phyloP scores from a whole-genome alignment of 2,797 vertebrate species.

The Intellagama lesueurii region DNA sequence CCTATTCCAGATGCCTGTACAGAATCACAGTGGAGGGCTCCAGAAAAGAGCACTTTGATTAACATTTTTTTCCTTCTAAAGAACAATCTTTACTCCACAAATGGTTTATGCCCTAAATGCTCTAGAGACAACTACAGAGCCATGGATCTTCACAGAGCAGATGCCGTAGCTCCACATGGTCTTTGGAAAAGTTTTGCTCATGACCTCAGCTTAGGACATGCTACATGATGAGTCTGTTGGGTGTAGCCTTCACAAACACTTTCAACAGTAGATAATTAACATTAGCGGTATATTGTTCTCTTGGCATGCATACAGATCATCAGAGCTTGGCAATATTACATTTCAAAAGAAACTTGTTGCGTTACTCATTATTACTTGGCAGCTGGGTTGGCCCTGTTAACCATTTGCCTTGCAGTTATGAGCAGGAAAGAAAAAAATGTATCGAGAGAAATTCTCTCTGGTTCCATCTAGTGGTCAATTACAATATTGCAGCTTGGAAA shows the following conservation, averaged over 20 bases:
- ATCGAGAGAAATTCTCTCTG: too few relatives aligned
- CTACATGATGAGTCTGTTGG: neutral
- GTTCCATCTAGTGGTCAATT: too few relatives aligned
- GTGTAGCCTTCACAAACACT: neutral
- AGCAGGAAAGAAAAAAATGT: too few relatives aligned
- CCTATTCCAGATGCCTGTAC: neutral
- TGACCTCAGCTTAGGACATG: neutral
- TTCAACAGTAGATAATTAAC: neutral
- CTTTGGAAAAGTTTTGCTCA: neutral
- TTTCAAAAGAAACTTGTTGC: too few relatives aligned
- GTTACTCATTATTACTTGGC: neutral
- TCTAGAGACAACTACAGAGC: neutral
- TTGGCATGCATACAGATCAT: neutral
- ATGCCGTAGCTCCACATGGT: neutral
- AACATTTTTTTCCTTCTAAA: neutral
- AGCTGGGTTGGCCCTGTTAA: neutral
- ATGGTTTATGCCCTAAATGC: neutral
- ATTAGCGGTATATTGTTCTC: neutral
- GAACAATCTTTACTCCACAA: neutral
- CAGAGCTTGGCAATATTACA: neutral
- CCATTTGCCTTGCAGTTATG: too few relatives aligned
- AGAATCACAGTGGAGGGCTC: neutral
- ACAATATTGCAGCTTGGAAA: too few relatives aligned
- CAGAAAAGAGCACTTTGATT: neutral
- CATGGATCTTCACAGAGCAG: neutral